Conservation (phyloP, 2,888 invertebrate genomes). For the Miltochrista miniata region DNA sequence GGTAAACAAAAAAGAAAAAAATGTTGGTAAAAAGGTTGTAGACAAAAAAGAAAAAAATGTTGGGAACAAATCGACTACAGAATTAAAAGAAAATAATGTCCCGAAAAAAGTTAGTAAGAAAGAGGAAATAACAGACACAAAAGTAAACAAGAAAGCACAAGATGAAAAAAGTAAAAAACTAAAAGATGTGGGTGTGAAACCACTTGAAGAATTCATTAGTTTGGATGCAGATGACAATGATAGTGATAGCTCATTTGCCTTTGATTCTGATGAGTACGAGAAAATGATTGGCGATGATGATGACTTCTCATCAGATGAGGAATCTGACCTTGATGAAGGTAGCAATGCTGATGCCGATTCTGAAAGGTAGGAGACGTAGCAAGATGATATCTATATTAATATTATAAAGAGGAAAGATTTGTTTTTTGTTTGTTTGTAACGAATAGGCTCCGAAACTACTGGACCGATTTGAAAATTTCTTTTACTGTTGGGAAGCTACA, state of each 20-base stretch:
- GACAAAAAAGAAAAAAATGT: slow-evolving; percentile 19
- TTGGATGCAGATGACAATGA: slow-evolving; percentile 57
- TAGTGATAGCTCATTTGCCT: slow-evolving; percentile 58
- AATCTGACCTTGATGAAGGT: slow-evolving; percentile 22
- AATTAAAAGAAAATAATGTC: slow-evolving; percentile 2
- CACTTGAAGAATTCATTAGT: slow-evolving; percentile 57
- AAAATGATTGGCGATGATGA: slow-evolving; percentile 54
- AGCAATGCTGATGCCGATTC: slow-evolving; percentile 8
- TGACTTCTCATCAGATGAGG: slow-evolving; percentile 36
- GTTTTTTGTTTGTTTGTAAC: too few species aligned
- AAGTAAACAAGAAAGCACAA: slow-evolving; percentile 33
- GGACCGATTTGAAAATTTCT: too few species aligned
- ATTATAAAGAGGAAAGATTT: too few species aligned
- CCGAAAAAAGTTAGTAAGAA: neutral
- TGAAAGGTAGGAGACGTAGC: slow-evolving; percentile 33
- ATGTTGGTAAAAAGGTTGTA: slow-evolving; percentile 14
- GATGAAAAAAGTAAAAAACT: slow-evolving; percentile 51
- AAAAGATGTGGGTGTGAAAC: slow-evolving; percentile 54
- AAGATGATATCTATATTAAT: too few species aligned
- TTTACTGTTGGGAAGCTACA: too few species aligned
- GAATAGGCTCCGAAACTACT: too few species aligned
- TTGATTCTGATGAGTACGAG: slow-evolving; percentile 73
- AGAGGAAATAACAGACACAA: neutral
- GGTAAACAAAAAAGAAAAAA: neutral
- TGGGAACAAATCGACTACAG: too few species aligned